Conservation (phyloP, 2,113 vertebrate species). For the Triplophysa siluroides region DNA sequence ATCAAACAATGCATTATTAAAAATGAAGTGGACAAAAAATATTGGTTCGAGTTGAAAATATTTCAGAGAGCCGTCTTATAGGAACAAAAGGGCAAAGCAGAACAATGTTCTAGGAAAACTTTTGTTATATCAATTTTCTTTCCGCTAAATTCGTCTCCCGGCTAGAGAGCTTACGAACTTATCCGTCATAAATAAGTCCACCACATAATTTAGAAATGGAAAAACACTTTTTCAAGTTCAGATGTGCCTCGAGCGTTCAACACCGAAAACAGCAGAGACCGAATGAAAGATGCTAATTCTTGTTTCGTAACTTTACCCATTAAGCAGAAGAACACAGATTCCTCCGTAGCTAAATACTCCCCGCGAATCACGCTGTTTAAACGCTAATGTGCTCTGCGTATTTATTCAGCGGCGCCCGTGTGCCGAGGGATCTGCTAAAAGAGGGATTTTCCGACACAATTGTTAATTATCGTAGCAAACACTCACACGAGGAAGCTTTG, state of each 20-base stretch:
- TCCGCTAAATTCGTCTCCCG: not conserved
- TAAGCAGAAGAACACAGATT: not conserved
- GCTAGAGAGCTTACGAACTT: not conserved
- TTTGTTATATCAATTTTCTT: not conserved
- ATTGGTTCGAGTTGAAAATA: no score
- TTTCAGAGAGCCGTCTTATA: no score
- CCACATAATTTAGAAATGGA: not conserved
- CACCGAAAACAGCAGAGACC: not conserved
- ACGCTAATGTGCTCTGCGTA: conserved; percentile 28
- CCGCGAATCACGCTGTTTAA: conserved; percentile 33
- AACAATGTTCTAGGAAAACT: not conserved
- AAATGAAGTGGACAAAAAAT: no score
- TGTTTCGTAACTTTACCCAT: not conserved
- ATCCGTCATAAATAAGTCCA: not conserved
- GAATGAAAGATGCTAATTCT: conserved; percentile 10
- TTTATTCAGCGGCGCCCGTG: conserved; percentile 18
- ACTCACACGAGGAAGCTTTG: conserved; percentile 36
- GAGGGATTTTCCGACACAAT: conserved; percentile 28
- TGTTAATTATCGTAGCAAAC: conserved; percentile 55
- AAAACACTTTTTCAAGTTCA: not conserved
- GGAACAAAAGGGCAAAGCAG: no score
- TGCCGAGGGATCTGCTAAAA: conserved; percentile 28
- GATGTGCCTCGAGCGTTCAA: not conserved
- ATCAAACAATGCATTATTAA: no score
- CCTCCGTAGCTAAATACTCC: conserved; percentile 20